A percentile compares a stretch with the other conserved stretches of the same genome.
phyloP scores from a whole-genome alignment of 2,888 invertebrate species.

The Cosmorhoe ocellata region DNA sequence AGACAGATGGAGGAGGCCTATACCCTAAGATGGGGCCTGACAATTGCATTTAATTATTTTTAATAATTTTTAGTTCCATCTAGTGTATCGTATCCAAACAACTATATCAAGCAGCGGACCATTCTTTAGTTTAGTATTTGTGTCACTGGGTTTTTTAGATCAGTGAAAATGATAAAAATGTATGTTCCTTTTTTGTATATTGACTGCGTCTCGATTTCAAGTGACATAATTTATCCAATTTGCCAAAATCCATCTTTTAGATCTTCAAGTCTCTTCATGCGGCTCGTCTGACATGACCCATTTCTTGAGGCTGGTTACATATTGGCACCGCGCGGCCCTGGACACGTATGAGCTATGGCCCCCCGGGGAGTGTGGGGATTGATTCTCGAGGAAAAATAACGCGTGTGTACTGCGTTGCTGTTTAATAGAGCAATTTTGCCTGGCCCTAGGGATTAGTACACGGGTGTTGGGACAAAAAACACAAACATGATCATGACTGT shows the following conservation, averaged over 20 bases:
- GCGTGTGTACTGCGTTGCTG: constrained; percentile 12
- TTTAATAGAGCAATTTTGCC: constrained; percentile 12
- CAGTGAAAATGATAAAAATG: no score
- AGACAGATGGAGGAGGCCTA: no score
- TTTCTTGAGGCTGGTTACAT: constrained; percentile 33
- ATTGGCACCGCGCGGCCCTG: constrained; percentile 40
- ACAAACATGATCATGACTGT: no score
- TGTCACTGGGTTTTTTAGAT: no score
- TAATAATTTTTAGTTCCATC: no score
- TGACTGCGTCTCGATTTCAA: neutral
- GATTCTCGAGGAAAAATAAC: constrained; percentile 51
- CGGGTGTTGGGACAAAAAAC: no score
- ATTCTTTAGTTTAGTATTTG: no score
- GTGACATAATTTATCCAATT: constrained; percentile 4
- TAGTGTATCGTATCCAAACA: no score
- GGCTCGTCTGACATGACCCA: constrained; percentile 31
- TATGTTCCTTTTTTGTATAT: no score
- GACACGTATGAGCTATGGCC: constrained; percentile 53
- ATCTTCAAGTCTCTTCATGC: neutral
- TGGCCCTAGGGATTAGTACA: neutral
- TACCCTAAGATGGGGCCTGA: no score
- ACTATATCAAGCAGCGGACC: no score
- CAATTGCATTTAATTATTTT: no score
- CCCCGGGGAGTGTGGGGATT: constrained; percentile 51
- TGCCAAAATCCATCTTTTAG: neutral